A percentile compares a stretch with the other conserved stretches of the same genome.
phyloP scores from a whole-genome alignment of 2,888 invertebrate genomes.

The Phoronis australis region DNA sequence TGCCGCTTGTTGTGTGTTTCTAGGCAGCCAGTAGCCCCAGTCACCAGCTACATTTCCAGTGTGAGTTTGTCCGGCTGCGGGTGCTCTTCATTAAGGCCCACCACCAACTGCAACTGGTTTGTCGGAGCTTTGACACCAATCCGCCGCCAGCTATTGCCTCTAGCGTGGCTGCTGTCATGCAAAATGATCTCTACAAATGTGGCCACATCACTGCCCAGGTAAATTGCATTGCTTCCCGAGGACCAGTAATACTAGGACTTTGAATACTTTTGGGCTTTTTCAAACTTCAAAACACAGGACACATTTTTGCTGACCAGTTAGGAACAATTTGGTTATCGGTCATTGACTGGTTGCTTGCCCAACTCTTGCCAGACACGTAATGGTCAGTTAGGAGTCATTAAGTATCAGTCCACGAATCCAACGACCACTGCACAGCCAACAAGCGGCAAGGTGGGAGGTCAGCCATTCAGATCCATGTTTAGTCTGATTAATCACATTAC shows the following conservation, averaged over 20 bases:
- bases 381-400: no score
- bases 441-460: no score
- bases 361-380: no score
- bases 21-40: constrained; percentile 66
- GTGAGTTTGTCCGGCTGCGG: constrained; percentile 71
- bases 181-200: constrained; percentile 73
- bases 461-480: no score
- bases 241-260: background rate
- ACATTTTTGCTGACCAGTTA: no score
- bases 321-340: no score
- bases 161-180: constrained; percentile 64
- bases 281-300: no score
- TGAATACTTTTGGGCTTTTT: no score
- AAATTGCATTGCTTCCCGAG: background rate
- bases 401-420: no score
- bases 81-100: constrained; percentile 69
- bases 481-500: no score
- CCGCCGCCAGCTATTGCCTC: constrained; percentile 90
- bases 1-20: constrained; percentile 19
- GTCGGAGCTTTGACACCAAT: constrained; percentile 74
- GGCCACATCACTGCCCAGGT: constrained; percentile 74
- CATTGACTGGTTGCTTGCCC: no score
- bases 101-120: constrained; percentile 65
- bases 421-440: no score
- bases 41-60: constrained; percentile 66